phyloP scores from a whole-genome alignment of 2,797 vertebrate species.

The Hipposideros larvatus region DNA sequence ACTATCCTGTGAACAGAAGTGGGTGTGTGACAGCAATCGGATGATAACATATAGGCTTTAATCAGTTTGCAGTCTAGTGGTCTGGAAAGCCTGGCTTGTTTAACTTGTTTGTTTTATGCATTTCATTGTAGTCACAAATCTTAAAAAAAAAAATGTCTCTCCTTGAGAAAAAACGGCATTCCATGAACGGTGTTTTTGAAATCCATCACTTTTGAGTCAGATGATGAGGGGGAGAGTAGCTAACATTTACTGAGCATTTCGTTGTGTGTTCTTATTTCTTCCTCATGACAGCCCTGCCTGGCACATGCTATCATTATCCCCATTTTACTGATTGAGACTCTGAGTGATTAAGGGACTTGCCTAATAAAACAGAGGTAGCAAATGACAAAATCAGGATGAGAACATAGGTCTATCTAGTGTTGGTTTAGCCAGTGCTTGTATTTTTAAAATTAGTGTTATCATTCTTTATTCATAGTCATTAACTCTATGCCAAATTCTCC shows the following conservation, averaged over 20 bases:
- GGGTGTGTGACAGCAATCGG: background rate
- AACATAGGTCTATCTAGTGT: background rate
- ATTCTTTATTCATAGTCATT: background rate
- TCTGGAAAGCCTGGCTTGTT: background rate
- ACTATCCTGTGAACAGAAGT: background rate
- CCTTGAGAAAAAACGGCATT: background rate
- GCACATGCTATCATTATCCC: background rate
- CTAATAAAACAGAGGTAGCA: background rate
- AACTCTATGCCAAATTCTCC: background rate
- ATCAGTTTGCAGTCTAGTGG: background rate
- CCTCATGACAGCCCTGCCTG: background rate
- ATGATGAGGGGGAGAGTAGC: background rate
- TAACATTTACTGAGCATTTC: background rate
- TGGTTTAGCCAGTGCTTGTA: background rate
- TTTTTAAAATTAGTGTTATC: background rate
- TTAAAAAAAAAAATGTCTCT: background rate
- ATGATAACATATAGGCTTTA: background rate
- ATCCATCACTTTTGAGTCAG: background rate
- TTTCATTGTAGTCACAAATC: background rate
- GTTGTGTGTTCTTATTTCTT: background rate
- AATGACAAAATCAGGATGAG: background rate
- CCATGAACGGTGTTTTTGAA: background rate
- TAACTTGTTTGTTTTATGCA: conserved; percentile 44
- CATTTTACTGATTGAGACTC: background rate
- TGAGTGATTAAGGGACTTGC: background rate